Percentiles rank a stretch among this genome's conserved stretches.
Conservation (phyloP, 2,797 vertebrate genomes). For the Gymnothorax javanicus region DNA sequence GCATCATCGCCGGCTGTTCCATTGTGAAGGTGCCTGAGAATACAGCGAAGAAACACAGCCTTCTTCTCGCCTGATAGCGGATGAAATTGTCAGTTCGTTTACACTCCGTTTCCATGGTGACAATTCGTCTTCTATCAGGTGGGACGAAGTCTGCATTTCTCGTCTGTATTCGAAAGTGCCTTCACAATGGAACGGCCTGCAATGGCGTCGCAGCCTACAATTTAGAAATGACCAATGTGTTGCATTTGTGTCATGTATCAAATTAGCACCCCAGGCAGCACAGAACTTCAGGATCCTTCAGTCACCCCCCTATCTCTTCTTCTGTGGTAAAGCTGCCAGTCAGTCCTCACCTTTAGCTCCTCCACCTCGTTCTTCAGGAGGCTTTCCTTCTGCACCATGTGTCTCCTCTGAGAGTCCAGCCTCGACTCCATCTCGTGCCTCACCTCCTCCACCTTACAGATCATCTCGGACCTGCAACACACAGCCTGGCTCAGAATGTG, state of each 20-base stretch:
- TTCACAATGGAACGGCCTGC: no score
- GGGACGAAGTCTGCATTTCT: no score
- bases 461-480: constrained; percentile 79
- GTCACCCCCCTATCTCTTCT: neutral
- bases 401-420: constrained; percentile 87
- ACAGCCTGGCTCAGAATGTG: neutral
- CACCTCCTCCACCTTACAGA: constrained; percentile 85
- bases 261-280: neutral
- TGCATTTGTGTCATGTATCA: neutral
- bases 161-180: no score
- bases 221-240: neutral
- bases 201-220: neutral
- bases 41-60: no score
- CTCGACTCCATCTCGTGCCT: constrained; percentile 89
- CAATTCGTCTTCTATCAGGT: no score
- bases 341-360: constrained; percentile 80
- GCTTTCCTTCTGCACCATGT: constrained; percentile 91
- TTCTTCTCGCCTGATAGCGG: no score
- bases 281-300: neutral
- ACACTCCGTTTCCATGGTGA: no score
- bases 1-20: no score
- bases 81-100: no score
- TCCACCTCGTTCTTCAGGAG: constrained; percentile 85
- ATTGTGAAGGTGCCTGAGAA: no score
- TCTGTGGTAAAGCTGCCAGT: neutral